These are phyloP conservation scores for Cynoglossus semilaevis DNA, from an alignment of 2,113 vertebrate genomes.

Conservation along the genomic window DNA sequence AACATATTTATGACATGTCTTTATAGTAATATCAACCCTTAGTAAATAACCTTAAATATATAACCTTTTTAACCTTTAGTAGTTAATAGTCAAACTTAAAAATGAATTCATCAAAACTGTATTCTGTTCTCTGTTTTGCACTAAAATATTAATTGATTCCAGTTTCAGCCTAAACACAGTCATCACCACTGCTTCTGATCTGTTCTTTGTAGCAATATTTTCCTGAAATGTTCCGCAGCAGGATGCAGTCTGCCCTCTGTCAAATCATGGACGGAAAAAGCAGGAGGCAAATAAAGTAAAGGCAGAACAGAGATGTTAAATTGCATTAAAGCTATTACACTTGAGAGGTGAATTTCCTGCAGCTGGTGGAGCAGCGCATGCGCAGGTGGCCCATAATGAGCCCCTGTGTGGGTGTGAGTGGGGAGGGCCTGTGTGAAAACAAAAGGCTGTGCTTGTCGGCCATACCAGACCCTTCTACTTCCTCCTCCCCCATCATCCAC, in stretches of 20 bases:
- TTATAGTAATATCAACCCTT: no score
- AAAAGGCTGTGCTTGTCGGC: conserved; percentile 81
- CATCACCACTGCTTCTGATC: conserved; percentile 66
- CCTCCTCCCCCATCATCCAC: conserved; percentile 36
- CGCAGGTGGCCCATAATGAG: conserved; percentile 76
- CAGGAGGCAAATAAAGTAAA: conserved; percentile 29
- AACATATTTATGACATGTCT: no score
- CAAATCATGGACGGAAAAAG: conserved; percentile 35
- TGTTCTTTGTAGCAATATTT: conserved; percentile 65
- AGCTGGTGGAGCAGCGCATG: conserved; percentile 53
- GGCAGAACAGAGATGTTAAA: conserved; percentile 54
- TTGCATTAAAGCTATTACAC: conserved; percentile 62
- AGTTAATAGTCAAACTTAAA: no score
- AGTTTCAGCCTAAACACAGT: conserved; percentile 57
- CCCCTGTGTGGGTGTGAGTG: conserved; percentile 31
- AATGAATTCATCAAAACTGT: neutral
- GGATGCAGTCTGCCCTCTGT: conserved; percentile 54
- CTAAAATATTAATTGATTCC: conserved; percentile 53
- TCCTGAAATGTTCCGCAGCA: conserved; percentile 44
- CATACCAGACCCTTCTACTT: conserved; percentile 51
- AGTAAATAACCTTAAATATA: no score
- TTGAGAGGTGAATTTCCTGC: conserved; percentile 51
- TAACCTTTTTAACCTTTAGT: no score
- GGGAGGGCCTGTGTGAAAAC: conserved; percentile 75
- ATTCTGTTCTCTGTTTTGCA: conserved; percentile 40